Percentiles rank a stretch among this genome's conserved stretches.
phyloP scores from a whole-genome alignment of 2,888 invertebrate species.

The Erebia aethiops region DNA sequence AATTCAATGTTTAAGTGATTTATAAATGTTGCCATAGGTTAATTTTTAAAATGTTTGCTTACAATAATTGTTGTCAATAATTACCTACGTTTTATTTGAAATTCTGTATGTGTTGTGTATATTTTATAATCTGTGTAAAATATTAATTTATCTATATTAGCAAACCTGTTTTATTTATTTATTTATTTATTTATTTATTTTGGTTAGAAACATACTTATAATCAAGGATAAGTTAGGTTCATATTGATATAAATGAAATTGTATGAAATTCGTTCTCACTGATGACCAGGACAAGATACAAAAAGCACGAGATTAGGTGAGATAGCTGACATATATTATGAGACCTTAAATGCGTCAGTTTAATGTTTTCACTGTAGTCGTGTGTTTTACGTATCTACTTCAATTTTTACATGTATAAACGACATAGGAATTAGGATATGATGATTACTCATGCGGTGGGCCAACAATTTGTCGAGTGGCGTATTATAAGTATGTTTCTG shows the following conservation, averaged over 20 bases:
- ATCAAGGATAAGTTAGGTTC: too few relatives aligned
- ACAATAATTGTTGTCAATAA: conserved; percentile 14
- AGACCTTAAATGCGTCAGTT: too few relatives aligned
- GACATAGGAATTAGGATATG: too few relatives aligned
- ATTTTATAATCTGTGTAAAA: background rate
- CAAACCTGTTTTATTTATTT: background rate
- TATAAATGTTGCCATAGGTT: conserved; percentile 29
- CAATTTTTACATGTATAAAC: too few relatives aligned
- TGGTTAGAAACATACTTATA: background rate
- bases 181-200: background rate
- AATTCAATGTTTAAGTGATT: conserved; percentile 9
- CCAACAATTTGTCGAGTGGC: background rate
- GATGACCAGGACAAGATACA: too few relatives aligned
- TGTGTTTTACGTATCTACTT: too few relatives aligned
- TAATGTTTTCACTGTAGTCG: too few relatives aligned
- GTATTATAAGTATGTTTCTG: conserved; percentile 2
- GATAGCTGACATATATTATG: too few relatives aligned
- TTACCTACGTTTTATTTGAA: background rate
- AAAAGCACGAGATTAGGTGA: too few relatives aligned
- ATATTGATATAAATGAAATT: too few relatives aligned
- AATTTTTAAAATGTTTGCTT: conserved; percentile 27
- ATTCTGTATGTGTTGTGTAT: conserved; percentile 8
- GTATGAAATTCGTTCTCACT: too few relatives aligned
- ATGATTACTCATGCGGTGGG: too few relatives aligned
- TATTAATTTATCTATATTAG: background rate